Base-by-base conservation (phyloP, 2,113 vertebrate genomes). In the Salvelinus namaycush region DNA sequence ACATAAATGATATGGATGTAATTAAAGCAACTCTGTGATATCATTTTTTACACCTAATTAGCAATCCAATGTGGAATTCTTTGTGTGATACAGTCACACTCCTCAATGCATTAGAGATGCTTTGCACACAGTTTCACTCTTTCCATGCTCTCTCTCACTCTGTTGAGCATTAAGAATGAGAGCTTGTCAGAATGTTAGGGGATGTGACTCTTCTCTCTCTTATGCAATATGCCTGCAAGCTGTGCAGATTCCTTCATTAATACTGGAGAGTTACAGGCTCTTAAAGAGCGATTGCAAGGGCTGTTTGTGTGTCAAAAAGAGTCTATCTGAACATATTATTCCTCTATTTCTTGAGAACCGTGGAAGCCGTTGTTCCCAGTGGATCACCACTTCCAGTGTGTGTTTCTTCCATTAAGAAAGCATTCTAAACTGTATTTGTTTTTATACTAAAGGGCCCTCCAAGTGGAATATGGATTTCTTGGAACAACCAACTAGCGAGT, bases 391-490 rank as follows among this genome's bases (percentile, higher is more conserved):
- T 62, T 62, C 20, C 2, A 54, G 1, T 11, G 4, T 59, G n/a
- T 70, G 60, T 29, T 73, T 27, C 76, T 70, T 12, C 22, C 49
- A 27, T 70, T 44, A 59, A 72, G 22, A 77, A 81, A 44, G 74
- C 57, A 54, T 72, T 73, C 72, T 72, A 83, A 73, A 73, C 76
- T 3, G 62, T 77, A 57, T n/a, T 62, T 24, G 5, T 76, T 84
- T 81, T 79, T 74, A 67, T 80, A 73, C 77, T 74, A 74, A 69
- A 72, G 49, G 54, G 69, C 79, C 39, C 76, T 81, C 80, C 76
- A 83, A 83, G 80, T 86, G 75, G 77, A 83, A 84, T 86, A 77
- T 79, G 78, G 7, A 80, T 76, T 75, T 81, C 74, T 87, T 81
- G 81, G 81, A 79, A 74, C 51, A 51, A 27, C 77, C 77, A 48